Evolutionary conservation across 2,797 vertebrate species (phyloP), one percentile per base, ranked within the genome.

Genomic region (Tapera naevia): DNA sequence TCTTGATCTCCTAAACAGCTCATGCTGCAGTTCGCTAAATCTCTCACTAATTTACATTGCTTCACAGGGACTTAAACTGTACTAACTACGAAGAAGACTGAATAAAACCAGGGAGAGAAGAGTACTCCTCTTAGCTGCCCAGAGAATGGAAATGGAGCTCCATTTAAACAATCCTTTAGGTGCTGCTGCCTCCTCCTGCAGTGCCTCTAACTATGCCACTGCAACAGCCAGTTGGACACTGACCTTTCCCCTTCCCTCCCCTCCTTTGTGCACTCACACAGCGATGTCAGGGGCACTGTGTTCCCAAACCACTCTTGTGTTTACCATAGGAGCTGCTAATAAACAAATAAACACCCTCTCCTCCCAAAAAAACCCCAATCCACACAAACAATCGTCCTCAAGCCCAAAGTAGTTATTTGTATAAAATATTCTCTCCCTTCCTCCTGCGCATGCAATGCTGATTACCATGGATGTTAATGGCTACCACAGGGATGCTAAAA

Each of bases 1-100:
- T 48, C 84, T 69, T 73, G 23, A n/a, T 79, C 43, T 66, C 73
- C 86, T 80, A n/a, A 84, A 65, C 43, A 93, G 39, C 18, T 35
- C 45, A 22, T 23, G 21, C 43, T 81, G 48, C 27, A 79, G 41
- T 61, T 70, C 46, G 80, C 46, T 67, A 69, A 89, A 72, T 30
- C 15, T 80, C 35, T 79, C 75, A 45, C 66, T 79, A 60, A 56
- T 41, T 56, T 23, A 65, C 21, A 22, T 66, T 53, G 51, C n/a
- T 92, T 73, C 53, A 37, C 0, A 2, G n/a, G 21, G 32, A n/a
- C 35, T 86, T 79, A 69, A 50, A 80, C 72, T 65, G 14, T 58
- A 17, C 58, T 70, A 56, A n/a, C 71, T 50, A 41, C 2, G 5
- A 62, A 76, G 39, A 48, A 14, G 45, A 57, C 37, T 64, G 65